Conservation (phyloP, 2,113 vertebrate genomes). For the Gobio gobio region DNA sequence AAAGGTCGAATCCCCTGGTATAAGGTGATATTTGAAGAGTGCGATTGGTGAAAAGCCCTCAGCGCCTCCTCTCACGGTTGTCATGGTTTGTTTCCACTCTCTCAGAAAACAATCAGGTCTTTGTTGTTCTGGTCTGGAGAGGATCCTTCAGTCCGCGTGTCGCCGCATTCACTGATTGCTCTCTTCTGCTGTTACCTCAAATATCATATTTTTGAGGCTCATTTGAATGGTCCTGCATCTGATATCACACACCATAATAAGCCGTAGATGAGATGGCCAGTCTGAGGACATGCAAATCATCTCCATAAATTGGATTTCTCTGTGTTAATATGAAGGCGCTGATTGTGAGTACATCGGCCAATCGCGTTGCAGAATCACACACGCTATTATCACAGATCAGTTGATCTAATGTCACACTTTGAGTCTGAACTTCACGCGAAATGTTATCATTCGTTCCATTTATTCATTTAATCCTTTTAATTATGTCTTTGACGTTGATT, state of each 20-base stretch:
- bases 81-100: conserved; percentile 33
- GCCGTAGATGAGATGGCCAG: not conserved
- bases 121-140: conserved; percentile 20
- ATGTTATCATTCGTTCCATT: not conserved
- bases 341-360: not conserved
- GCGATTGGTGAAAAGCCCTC: not conserved
- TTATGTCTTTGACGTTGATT: not conserved
- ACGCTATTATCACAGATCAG: not conserved
- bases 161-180: not conserved
- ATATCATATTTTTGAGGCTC: conserved; percentile 13
- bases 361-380: not conserved
- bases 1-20: not conserved
- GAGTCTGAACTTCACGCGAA: not conserved
- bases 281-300: conserved; percentile 23
- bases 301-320: conserved; percentile 12
- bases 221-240: not conserved
- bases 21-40: not conserved
- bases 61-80: not conserved
- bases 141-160: conserved; percentile 23
- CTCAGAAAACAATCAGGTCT: conserved; percentile 32
- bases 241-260: conserved; percentile 18
- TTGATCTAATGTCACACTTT: not conserved
- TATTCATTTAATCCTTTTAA: not conserved
- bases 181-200: conserved; percentile 14
- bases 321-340: not conserved